A percentile compares a stretch with the other conserved stretches of the same genome.
These are phyloP conservation scores for Drosophila merina DNA, from an alignment of 2,888 invertebrate species.

Conservation along the genomic window DNA sequence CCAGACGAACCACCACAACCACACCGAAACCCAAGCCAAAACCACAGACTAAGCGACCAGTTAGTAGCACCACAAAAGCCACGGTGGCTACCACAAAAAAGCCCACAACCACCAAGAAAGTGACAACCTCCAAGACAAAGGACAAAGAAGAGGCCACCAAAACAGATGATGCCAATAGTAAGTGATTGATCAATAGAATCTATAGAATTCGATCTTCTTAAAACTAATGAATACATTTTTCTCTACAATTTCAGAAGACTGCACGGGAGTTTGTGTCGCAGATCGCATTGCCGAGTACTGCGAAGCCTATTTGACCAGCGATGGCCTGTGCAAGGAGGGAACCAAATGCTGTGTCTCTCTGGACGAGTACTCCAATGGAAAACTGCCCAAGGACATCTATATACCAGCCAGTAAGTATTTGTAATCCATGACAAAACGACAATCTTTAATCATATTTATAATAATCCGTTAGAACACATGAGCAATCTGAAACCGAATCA, in stretches of 20 bases:
- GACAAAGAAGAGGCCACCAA: constrained; percentile 63
- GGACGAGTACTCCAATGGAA: constrained; percentile 88
- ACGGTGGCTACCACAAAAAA: constrained; percentile 70
- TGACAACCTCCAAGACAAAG: constrained; percentile 62
- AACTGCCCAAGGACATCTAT: constrained; percentile 89
- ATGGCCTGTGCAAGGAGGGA: constrained; percentile 89
- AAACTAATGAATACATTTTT: background rate
- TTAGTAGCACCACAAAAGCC: constrained; percentile 68
- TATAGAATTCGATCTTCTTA: background rate
- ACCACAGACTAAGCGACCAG: constrained; percentile 67
- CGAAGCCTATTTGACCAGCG: constrained; percentile 91
- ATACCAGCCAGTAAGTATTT: constrained; percentile 86
- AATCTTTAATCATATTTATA: background rate
- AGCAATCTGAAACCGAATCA: constrained; percentile 72
- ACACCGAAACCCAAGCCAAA: constrained; percentile 71
- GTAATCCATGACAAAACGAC: no score
- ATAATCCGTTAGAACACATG: constrained; percentile 76
- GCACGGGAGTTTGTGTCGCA: constrained; percentile 93
- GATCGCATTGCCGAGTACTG: constrained; percentile 93
- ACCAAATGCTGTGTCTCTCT: constrained; percentile 92
- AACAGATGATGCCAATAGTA: constrained; percentile 72
- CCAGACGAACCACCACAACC: constrained; percentile 73
- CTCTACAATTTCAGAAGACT: constrained; percentile 80
- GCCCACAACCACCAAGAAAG: constrained; percentile 70
- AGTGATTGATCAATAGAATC: constrained; percentile 10